These are phyloP conservation scores for Nebria salina DNA, from an alignment of 2,888 invertebrate species.

Conservation along the genomic window DNA sequence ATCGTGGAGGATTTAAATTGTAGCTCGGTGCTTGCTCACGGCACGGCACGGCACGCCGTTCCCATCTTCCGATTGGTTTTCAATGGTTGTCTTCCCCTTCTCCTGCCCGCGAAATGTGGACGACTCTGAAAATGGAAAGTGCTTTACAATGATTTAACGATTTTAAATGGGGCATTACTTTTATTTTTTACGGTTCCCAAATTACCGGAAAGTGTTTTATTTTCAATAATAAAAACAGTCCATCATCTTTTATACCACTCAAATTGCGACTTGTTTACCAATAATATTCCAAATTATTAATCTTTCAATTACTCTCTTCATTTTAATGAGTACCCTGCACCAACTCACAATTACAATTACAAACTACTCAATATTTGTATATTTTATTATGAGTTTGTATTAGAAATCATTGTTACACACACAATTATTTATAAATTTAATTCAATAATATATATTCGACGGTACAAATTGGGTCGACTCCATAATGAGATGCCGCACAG, in stretches of 20 bases:
- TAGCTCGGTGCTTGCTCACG: constrained; percentile 35
- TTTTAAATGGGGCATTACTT: constrained; percentile 54
- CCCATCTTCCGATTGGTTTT: constrained; percentile 54
- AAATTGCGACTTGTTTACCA: constrained; percentile 32
- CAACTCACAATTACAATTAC: no score
- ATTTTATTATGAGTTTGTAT: no score
- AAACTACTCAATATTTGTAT: no score
- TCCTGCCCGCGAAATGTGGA: constrained; percentile 48
- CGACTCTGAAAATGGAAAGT: constrained; percentile 54
- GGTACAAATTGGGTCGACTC: no score
- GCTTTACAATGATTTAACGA: constrained; percentile 56
- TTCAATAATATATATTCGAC: no score
- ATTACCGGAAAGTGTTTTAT: constrained; percentile 48
- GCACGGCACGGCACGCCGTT: constrained; percentile 24
- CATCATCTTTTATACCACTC: constrained; percentile 47
- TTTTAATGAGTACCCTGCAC: neutral
- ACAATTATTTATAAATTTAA: no score
- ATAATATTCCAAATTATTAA: neutral
- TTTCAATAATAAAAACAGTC: constrained; percentile 48
- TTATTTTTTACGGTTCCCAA: constrained; percentile 53
- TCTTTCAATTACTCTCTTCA: neutral
- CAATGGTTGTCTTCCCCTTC: constrained; percentile 49
- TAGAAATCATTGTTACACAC: no score
- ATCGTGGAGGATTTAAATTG: constrained; percentile 46
- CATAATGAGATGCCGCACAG: no score